Conservation (phyloP, 2,888 invertebrate species). For the Exocentrus adspersus region DNA sequence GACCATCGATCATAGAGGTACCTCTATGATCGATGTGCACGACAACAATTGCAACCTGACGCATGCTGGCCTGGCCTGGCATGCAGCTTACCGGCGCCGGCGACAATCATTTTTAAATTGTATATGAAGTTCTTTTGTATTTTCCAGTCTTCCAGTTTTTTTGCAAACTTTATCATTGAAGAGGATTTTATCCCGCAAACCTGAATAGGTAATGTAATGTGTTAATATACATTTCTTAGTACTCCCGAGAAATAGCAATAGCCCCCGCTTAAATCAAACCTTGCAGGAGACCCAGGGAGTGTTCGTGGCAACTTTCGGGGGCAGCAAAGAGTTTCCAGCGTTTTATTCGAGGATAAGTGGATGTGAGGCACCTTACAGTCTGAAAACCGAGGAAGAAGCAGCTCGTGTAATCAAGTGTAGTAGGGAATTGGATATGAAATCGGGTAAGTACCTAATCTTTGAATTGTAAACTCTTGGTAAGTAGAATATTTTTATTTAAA, state of each 20-base stretch:
- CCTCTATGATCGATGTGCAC: no score
- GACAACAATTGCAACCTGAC: no score
- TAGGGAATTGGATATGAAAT: slow-evolving; percentile 67
- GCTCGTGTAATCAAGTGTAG: slow-evolving; percentile 74
- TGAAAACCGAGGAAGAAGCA: slow-evolving; percentile 72
- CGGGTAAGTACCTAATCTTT: slow-evolving; percentile 64
- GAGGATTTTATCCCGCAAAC: no score
- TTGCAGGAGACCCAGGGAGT: slow-evolving; percentile 93
- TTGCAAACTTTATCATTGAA: no score
- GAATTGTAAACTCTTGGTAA: background rate
- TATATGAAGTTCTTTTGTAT: no score
- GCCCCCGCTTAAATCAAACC: background rate
- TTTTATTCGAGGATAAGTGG: slow-evolving; percentile 89
- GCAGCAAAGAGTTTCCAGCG: slow-evolving; percentile 84
- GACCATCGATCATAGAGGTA: no score
- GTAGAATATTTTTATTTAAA: background rate
- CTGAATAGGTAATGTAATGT: no score
- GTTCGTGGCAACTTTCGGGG: slow-evolving; percentile 82
- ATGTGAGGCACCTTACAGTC: slow-evolving; percentile 75
- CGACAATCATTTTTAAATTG: no score
- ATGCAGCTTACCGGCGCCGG: no score
- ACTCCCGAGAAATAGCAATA: background rate
- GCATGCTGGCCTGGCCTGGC: no score
- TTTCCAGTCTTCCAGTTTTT: no score
- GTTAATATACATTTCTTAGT: background rate